Evolutionary conservation across 2,797 vertebrate genomes (phyloP), one percentile per base, ranked within the genome.

Genomic region (Anguilla pacifica): DNA sequence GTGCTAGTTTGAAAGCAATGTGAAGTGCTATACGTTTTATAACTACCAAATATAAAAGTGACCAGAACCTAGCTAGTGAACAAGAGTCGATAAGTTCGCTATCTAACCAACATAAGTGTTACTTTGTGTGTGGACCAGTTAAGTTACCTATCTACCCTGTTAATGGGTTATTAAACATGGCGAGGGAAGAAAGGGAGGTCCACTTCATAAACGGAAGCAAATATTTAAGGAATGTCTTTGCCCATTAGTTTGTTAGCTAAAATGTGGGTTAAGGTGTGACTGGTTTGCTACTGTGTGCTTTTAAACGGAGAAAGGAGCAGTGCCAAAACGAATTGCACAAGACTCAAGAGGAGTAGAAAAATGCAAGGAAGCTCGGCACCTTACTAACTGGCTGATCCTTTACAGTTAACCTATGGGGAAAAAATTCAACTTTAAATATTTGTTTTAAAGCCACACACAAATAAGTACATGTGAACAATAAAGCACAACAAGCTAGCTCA

Each of bases 81-180:
- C 35, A 22, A 39, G 35, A 79, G 31, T 22, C 5, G 74, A 17
- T 6, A 43, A 46, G 74, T 79, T 46, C 19, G 39, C 39, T 17
- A 43, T 1, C 39, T 19, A 39, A 22, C 2, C 43, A 81, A 46
- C 17, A 90, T 84, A 91, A 57, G 83, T 6, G 86, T 85, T 87
- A 55, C 79, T 31, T 86, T 83, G 90, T 49, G 85, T 82, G 82
- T 81, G 86, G 43, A 51, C n/a, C 59, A 86, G 59, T 17, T 7
- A 79, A 79, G 74, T 43, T 79, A 79, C 35, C 79, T 87, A 28
- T 22, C 70, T 84, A 53, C 83, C 67, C 28, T 59, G 87, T 43
- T 59, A 79, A 83, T 86, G 28, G 86, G 90, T 88, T 87, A 89
- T 87, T 88, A 90, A 89, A 89, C 84, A 89, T 89, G 90, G 87